Conservation (phyloP, 92 coral and sea anemone species). For the Palythoa heliodiscus region DNA sequence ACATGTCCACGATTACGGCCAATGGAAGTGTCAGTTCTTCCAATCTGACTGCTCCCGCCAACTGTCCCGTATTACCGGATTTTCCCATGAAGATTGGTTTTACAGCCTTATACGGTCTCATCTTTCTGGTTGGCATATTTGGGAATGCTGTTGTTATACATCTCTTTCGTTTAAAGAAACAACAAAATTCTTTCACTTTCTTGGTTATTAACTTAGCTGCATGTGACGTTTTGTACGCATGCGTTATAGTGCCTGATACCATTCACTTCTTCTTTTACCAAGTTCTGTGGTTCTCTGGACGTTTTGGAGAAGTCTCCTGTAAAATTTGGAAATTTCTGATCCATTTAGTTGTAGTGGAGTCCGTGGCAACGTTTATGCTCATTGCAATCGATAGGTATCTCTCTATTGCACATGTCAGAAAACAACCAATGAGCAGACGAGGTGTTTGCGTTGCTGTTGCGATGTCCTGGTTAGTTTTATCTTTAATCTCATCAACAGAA, state of each 20-base stretch:
- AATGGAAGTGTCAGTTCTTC: neutral
- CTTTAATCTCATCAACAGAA: conserved; percentile 16
- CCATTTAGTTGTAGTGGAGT: conserved; percentile 24
- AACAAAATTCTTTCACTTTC: conserved; percentile 5
- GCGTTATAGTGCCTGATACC: conserved; percentile 20
- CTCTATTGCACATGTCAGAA: conserved; percentile 43
- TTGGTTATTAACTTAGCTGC: conserved; percentile 38
- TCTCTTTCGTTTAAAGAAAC: conserved; percentile 17
- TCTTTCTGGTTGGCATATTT: conserved; percentile 20
- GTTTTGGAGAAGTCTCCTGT: conserved; percentile 19
- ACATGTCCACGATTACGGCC: neutral
- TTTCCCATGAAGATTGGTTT: conserved; percentile 34
- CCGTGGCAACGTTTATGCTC: conserved; percentile 5
- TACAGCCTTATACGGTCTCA: conserved; percentile 7
- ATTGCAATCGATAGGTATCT: conserved; percentile 33
- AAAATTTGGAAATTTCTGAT: conserved; percentile 18
- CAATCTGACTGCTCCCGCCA: neutral
- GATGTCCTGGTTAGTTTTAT: conserved; percentile 24
- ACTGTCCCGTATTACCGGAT: neutral
- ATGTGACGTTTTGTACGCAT: conserved; percentile 33
- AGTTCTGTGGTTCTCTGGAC: conserved; percentile 28
- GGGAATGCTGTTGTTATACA: conserved; percentile 24
- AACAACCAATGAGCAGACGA: conserved; percentile 23
- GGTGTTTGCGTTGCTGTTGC: neutral
- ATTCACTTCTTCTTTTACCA: conserved; percentile 8